Conservation (phyloP, 2,113 vertebrate species). For the Mugil cephalus region DNA sequence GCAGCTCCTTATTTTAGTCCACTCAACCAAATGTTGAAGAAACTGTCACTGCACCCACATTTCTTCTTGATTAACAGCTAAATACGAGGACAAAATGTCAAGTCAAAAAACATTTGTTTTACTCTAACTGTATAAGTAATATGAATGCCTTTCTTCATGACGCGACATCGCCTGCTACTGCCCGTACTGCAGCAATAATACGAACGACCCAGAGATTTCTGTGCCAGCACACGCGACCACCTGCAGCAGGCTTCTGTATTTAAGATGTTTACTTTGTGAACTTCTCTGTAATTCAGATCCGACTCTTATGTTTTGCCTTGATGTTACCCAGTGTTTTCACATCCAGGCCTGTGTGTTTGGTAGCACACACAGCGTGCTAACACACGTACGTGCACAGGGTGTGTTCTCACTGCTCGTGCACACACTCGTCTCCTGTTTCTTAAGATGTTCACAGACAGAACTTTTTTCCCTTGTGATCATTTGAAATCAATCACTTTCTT, state of each 20-base stretch:
- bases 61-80: conserved; percentile 22
- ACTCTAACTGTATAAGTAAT: neutral
- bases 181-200: neutral
- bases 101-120: conserved; percentile 1
- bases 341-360: conserved; percentile 8
- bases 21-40: neutral
- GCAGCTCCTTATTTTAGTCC: conserved; percentile 29
- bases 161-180: no score
- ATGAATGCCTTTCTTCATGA: conserved; percentile 1
- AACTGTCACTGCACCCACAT: neutral
- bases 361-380: conserved; percentile 2
- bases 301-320: neutral
- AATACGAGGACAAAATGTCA: neutral
- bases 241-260: neutral
- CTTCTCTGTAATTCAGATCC: neutral
- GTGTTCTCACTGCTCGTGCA: neutral
- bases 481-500: no score
- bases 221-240: neutral
- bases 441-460: no score
- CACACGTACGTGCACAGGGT: neutral
- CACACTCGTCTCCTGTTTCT: neutral
- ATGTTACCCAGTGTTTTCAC: neutral
- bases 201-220: neutral
- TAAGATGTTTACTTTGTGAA: conserved; percentile 4
- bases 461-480: no score